A percentile compares a stretch with the other conserved stretches of the same genome.
phyloP scores from a whole-genome alignment of 2,797 vertebrate species.

The Cryptoblepharus egeriae region DNA sequence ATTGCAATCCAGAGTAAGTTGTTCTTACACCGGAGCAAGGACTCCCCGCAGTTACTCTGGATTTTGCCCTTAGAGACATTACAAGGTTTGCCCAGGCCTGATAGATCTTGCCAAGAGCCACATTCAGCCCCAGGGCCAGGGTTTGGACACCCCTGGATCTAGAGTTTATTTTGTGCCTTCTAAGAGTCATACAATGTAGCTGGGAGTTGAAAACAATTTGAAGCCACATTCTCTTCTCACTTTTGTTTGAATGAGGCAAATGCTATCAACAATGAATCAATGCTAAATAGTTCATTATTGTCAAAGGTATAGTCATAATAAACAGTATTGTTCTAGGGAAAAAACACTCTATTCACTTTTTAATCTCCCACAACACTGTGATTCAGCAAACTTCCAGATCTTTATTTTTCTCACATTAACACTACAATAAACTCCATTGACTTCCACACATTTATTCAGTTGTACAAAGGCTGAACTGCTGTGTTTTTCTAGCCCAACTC shows the following conservation, averaged over 20 bases:
- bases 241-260: not conserved
- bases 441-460: not conserved
- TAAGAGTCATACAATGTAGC: not conserved
- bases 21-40: too few species aligned
- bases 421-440: not conserved
- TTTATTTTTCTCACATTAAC: not conserved
- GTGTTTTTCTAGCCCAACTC: fast-evolving
- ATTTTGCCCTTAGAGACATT: too few species aligned
- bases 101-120: too few species aligned
- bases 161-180: too few species aligned
- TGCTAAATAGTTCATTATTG: not conserved
- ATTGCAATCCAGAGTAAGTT: too few species aligned
- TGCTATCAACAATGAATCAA: constrained; percentile 1
- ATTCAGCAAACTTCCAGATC: not conserved
- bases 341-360: not conserved
- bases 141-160: too few species aligned
- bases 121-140: too few species aligned
- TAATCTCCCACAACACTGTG: not conserved
- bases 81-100: too few species aligned
- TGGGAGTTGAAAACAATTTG: not conserved
- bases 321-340: not conserved
- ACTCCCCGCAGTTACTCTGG: too few species aligned
- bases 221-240: not conserved
- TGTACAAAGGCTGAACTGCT: not conserved
- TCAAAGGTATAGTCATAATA: not conserved